phyloP scores from a whole-genome alignment of 2,113 vertebrate genomes.

The Ciconia maguari region DNA sequence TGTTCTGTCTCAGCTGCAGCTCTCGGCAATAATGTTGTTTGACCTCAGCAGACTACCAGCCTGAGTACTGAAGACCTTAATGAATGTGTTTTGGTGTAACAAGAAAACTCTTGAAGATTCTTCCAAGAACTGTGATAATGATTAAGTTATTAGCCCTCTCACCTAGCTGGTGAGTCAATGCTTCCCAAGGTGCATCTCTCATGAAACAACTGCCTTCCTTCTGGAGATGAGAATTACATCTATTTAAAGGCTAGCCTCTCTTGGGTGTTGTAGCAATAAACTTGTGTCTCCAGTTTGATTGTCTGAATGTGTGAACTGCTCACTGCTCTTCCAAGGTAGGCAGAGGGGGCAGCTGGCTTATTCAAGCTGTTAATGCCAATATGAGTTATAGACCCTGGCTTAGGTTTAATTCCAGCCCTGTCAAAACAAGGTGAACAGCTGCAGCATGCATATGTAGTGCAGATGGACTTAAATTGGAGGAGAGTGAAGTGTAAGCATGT shows the following conservation, averaged over 20 bases:
- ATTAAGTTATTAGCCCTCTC: neutral
- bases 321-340: neutral
- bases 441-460: neutral
- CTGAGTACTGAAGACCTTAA: neutral
- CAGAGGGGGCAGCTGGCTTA: neutral
- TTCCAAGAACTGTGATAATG: no score
- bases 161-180: neutral
- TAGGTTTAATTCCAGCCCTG: neutral
- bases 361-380: neutral
- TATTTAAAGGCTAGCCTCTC: neutral
- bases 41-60: neutral
- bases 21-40: neutral
- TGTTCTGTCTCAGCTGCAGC: neutral
- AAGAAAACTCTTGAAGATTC: neutral
- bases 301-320: neutral
- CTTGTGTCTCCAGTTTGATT: neutral
- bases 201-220: neutral
- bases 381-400: neutral
- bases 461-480: neutral
- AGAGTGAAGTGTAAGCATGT: neutral
- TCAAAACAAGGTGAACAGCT: neutral
- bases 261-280: neutral
- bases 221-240: neutral
- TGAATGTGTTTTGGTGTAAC: neutral
- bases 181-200: neutral